A percentile compares a stretch with the other conserved stretches of the same genome.
Conservation (phyloP, 2,888 invertebrate genomes). For the Pomacea canaliculata region DNA sequence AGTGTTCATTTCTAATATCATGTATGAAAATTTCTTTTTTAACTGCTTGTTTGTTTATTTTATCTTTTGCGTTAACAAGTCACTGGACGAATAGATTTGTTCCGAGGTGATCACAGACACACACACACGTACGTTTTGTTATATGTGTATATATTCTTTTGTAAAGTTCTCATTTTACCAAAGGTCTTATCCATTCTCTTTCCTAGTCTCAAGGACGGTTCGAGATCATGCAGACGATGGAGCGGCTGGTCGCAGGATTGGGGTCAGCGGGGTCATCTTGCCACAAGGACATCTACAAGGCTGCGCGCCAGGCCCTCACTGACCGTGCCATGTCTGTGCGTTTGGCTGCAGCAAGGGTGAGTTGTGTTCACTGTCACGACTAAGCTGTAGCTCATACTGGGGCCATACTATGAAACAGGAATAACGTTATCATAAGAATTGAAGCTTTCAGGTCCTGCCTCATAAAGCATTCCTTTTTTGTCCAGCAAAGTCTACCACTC, state of each 20-base stretch:
- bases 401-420: too few relatives aligned
- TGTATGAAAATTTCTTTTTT: too few relatives aligned
- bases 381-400: too few relatives aligned
- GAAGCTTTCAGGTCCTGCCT: background rate
- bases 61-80: too few relatives aligned
- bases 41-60: too few relatives aligned
- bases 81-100: too few relatives aligned
- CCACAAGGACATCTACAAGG: conserved; percentile 72
- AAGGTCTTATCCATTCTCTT: background rate
- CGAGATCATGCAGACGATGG: conserved; percentile 96
- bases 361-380: conserved; percentile 9
- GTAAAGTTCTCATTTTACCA: too few relatives aligned
- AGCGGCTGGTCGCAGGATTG: conserved; percentile 93
- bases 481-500: background rate
- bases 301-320: conserved; percentile 86
- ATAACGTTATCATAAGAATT: background rate
- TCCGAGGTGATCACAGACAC: too few relatives aligned
- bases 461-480: background rate
- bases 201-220: conserved; percentile 88
- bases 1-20: too few relatives aligned
- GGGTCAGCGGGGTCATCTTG: conserved; percentile 88
- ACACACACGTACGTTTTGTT: too few relatives aligned
- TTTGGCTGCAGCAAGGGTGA: conserved; percentile 87
- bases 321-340: conserved; percentile 94
- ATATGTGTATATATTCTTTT: too few relatives aligned